Conservation (phyloP, 2,113 vertebrate species). For the Sylvia atricapilla region DNA sequence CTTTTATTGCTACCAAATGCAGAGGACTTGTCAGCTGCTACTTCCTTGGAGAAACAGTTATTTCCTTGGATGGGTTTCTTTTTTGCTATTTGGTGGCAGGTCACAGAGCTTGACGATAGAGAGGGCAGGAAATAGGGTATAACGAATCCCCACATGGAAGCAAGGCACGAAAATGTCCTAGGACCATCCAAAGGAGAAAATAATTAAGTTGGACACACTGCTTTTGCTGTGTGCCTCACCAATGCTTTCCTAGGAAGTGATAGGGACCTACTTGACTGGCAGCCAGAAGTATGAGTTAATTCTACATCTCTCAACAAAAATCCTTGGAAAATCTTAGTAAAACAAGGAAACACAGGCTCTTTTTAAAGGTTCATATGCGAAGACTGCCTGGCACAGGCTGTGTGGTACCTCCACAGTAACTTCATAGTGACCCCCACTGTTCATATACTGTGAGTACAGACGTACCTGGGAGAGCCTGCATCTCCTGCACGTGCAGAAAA, state of each 20-base stretch:
- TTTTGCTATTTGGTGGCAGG: background rate
- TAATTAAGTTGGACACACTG: background rate
- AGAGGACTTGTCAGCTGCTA: background rate
- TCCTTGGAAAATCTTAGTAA: background rate
- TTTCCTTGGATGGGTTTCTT: background rate
- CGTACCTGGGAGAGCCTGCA: fast-evolving
- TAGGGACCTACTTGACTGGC: background rate
- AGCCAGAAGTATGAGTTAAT: background rate
- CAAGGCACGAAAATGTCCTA: background rate
- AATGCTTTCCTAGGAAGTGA: background rate
- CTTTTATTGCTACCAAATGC: background rate
- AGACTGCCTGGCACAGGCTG: background rate
- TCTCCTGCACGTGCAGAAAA: background rate
- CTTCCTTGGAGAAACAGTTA: background rate
- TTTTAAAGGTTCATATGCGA: background rate
- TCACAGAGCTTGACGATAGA: background rate
- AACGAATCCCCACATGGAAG: background rate
- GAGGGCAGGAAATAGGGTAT: background rate
- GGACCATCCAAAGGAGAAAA: background rate
- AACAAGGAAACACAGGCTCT: background rate
- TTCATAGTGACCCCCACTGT: constrained; percentile 6
- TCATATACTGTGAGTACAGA: background rate
- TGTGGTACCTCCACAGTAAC: background rate
- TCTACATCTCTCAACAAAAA: background rate
- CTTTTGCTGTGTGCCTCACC: background rate